Evolutionary conservation across 2,797 vertebrate genomes (phyloP), one percentile per base, ranked within the genome.

Genomic region (Manis javanica): DNA sequence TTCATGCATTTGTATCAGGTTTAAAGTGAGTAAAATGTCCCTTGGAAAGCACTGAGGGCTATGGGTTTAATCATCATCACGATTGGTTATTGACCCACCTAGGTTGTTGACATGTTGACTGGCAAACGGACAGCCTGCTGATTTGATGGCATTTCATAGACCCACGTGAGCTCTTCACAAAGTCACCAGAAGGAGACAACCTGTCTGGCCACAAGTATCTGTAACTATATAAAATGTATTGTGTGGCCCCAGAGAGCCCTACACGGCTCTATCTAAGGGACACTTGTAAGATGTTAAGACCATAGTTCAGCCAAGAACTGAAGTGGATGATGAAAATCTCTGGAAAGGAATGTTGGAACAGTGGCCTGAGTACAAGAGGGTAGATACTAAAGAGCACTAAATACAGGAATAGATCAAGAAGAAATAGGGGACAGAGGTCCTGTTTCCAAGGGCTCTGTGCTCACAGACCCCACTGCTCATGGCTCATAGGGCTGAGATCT

Each of bases 21-120:
- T 83, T 63, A 34, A 11, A 64, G 34, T 2, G 69, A 59, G 24
- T 49, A 29, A 95, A 34, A 51, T 94, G 6, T 89, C 91, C 96
- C 63, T 87, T 81, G 69, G 77, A 64, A 34, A 92, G 90, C 51
- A n/a, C 93, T 10, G 59, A 92, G 42, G 64, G 49, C 0, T 77
- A 96, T 61, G 87, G 97, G 86, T 98, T 98, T 98, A 98, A 98
- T 97, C 79, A 98, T 98, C 97, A 98, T 94, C 96, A 89, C 77
- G 78, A 77, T 53, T 98, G 98, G 97, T 98, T 1, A 0, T 72
- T 98, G 98, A 98, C 96, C 96, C 97, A 93, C 16, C 31, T 18
- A 69, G 75, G 87, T 92, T 96, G 79, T 92, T 93, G 95, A 74
- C 46, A 94, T 24, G 87, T 94, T 79, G 90, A 66, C 97, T 74